Evolutionary conservation across 2,113 vertebrate species (phyloP).

Genomic region (Prietella phreatophila): DNA sequence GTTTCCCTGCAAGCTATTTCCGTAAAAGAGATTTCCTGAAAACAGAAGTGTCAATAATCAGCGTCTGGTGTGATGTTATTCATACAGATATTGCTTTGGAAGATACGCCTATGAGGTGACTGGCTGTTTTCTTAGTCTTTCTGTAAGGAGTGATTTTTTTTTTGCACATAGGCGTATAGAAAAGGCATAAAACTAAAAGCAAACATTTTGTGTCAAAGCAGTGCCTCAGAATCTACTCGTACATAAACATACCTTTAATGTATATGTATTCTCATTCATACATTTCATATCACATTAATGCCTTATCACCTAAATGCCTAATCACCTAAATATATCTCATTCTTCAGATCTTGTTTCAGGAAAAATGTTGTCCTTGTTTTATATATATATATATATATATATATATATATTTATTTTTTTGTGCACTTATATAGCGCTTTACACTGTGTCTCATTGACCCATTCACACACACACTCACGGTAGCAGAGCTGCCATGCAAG

Average conservation of each 20-base stretch:
- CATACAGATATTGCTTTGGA: not conserved
- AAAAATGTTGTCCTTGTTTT: not conserved
- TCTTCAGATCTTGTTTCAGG: not conserved
- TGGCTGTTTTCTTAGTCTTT: not conserved
- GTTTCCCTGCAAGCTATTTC: constrained; percentile 1
- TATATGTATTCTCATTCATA: not conserved
- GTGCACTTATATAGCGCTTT: too few relatives aligned
- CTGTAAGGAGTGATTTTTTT: not conserved
- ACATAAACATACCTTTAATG: not conserved
- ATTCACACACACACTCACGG: too few relatives aligned
- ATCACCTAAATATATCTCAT: not conserved
- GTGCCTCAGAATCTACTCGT: not conserved
- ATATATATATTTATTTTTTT: too few relatives aligned
- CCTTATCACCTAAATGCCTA: too few relatives aligned
- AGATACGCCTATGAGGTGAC: not conserved
- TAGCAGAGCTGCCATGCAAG: too few relatives aligned
- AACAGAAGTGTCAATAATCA: not conserved
- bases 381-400: too few relatives aligned
- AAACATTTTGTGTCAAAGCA: not conserved
- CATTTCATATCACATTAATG: not conserved
- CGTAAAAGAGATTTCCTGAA: constrained; percentile 10
- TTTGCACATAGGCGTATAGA: not conserved
- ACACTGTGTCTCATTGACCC: too few relatives aligned
- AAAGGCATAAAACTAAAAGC: not conserved
- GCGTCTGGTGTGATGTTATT: not conserved